These are phyloP conservation scores for Garra rufa DNA, from an alignment of 2,113 vertebrate genomes.

Conservation along the genomic window DNA sequence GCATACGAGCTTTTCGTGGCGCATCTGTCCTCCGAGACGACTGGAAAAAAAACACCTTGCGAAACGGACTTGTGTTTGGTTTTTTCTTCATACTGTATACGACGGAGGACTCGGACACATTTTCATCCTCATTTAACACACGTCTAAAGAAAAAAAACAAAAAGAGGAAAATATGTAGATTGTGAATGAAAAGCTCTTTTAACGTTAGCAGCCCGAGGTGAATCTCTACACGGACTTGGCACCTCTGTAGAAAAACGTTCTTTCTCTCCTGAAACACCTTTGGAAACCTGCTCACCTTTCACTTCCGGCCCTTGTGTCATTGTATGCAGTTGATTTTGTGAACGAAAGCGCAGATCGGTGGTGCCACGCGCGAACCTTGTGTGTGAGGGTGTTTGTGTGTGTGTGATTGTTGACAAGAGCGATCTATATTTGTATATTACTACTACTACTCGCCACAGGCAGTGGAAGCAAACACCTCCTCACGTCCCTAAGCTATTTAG, in stretches of 20 bases:
- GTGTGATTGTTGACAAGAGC: constrained; percentile 69
- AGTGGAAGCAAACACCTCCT: constrained; percentile 91
- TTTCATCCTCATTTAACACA: constrained; percentile 7
- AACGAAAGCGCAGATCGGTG: background rate
- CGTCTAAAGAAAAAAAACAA: background rate
- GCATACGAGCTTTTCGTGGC: background rate
- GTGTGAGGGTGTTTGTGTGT: constrained; percentile 61
- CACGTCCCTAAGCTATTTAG: constrained; percentile 78
- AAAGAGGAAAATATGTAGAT: constrained; percentile 26
- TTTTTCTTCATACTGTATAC: constrained; percentile 14
- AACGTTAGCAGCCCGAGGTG: background rate
- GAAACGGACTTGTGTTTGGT: constrained; percentile 17
- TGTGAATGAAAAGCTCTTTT: constrained; percentile 38
- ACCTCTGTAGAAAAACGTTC: constrained; percentile 24
- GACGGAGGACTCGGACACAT: constrained; percentile 22
- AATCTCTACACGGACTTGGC: constrained; percentile 2
- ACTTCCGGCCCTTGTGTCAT: constrained; percentile 17
- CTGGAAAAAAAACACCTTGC: constrained; percentile 23
- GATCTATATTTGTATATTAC: constrained; percentile 82
- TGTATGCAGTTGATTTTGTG: constrained; percentile 30
- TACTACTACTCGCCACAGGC: constrained; percentile 80
- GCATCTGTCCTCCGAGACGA: constrained; percentile 9
- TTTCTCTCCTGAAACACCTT: constrained; percentile 12
- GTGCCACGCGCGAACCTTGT: constrained; percentile 77
- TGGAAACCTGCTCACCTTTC: constrained; percentile 25